phyloP scores from a whole-genome alignment of 2,888 invertebrate genomes.

The Lutraria lutraria region DNA sequence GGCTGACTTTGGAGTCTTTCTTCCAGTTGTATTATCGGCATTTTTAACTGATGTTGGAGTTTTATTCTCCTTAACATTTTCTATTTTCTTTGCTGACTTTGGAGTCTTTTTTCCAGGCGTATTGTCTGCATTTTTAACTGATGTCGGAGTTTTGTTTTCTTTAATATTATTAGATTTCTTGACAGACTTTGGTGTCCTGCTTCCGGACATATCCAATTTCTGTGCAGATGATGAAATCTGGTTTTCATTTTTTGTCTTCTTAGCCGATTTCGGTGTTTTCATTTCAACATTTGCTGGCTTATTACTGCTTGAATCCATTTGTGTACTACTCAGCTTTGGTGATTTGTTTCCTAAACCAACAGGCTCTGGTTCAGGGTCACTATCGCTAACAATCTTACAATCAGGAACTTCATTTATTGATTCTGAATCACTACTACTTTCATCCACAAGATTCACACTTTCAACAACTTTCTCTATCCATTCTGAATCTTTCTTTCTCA shows the following conservation, averaged over 20 bases:
- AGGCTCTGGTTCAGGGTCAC: not conserved
- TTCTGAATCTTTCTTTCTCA: not conserved
- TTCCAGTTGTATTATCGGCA: not conserved
- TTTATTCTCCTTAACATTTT: not conserved
- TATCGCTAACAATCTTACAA: not conserved
- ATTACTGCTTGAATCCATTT: not conserved
- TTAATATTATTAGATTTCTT: not conserved
- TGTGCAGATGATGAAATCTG: not conserved
- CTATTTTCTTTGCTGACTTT: not conserved
- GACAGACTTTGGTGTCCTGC: not conserved
- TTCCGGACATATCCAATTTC: not conserved
- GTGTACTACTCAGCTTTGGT: not conserved
- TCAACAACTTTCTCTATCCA: not conserved
- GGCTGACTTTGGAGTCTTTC: conserved; percentile 19
- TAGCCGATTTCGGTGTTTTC: not conserved
- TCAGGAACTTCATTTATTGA: not conserved
- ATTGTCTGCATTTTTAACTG: not conserved
- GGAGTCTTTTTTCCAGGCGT: not conserved
- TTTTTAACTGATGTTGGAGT: conserved; percentile 10
- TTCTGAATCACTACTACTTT: not conserved
- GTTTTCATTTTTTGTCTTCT: not conserved
- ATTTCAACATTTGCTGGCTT: not conserved
- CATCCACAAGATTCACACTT: not conserved
- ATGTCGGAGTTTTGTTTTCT: conserved; percentile 29
- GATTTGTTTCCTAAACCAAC: not conserved